Base-by-base conservation (phyloP, 2,888 invertebrate genomes). In the Bombylius major region DNA sequence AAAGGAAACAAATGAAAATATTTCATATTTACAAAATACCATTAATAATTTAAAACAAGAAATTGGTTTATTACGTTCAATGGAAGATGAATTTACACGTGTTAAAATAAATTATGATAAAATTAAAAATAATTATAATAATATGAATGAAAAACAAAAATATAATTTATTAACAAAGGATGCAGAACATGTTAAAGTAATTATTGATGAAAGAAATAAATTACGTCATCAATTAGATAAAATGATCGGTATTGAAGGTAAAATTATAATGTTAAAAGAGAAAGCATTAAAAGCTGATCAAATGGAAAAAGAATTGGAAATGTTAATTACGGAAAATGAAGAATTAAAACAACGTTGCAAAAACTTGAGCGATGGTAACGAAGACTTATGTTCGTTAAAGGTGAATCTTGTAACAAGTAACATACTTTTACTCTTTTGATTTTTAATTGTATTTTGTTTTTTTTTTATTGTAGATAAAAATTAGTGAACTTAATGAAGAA, bases 161-260 rank as follows among this genome's bases (percentile, higher is more conserved):
- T 5, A 48, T 9, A 12, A 48, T 31, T 13, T 13, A 9, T 8
- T 48, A 13, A 48, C 23, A 12, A 13, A 52, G 14, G 47, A 47
- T 14, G 39, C 53, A 8, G 39, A 47, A 5, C 34, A 12, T 12
- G 3, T 49, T 14, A 13, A 12, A 9, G 36, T n/a, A 12, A 50
- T 45, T 14, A 49, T 54, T 33, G 46, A 49, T 3, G 56, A 56
- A 45, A 47, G 60, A 13, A 39, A 60, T 51, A 50, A 50, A 6
- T 45, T 60, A 9, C 56, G 55, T 13, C 33, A 53, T 1, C 55
- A 59, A 46, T 46, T 60, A 4, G 50, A 42, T 49, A 57, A 51
- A 46, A 58, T 56, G 55, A 34, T 51, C 47, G 57, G 56, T 4
- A 51, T 60, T 33, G 56, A 58, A 56, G 50, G 53, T 45, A 55